Evolutionary conservation across 53 echinoderm and acorn worm species (phyloP), one percentile per base, ranked within the genome.

Genomic region (Paracentrotus lividus): DNA sequence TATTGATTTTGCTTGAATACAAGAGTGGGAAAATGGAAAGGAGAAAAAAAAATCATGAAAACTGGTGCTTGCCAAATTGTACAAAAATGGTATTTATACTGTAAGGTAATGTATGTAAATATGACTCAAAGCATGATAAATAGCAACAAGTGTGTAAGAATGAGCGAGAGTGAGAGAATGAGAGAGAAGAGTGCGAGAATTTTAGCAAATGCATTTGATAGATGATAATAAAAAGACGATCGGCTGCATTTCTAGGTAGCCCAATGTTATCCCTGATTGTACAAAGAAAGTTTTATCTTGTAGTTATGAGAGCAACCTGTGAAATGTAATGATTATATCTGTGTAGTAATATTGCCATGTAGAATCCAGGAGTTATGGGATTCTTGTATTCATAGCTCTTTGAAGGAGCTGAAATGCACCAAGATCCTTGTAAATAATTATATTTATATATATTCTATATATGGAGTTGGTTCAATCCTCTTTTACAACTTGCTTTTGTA

Each of bases 361-460:
- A 72, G 72, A 72, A 20, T 72, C 1, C 40, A 38, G 72, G 69
- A 38, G 72, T 40, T 72, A 40, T 72, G 26, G 85, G 34, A 49
- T 51, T n/a, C 9, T 43, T 90, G 90, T 64, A 90, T 90, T 65
- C 88, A 54, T 61, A 47, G 90, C 66, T 45, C 67, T 42, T 3
- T 49, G 67, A 36, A 72, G 72, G 72, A 90, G 44, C 13, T 2
- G 10, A 64, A 47, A 90, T 31, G 58, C 53, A 38, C 56, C 88
- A 38, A 56, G 66, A 90, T 90, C 66, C 65, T 9, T 90, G 90
- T 90, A 90, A 44, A 90, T 90, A 90, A 66, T 90, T 90, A 90
- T 90, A 90, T 90, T 90, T 90, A 90, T 90, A 90, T 90, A 90
- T 90, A 90, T 90, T 90, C 61, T 90, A 90, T 90, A 88, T 88